Evolutionary conservation across 2,113 vertebrate genomes (phyloP), one percentile per base, ranked within the genome.

Genomic region (Bucco capensis): DNA sequence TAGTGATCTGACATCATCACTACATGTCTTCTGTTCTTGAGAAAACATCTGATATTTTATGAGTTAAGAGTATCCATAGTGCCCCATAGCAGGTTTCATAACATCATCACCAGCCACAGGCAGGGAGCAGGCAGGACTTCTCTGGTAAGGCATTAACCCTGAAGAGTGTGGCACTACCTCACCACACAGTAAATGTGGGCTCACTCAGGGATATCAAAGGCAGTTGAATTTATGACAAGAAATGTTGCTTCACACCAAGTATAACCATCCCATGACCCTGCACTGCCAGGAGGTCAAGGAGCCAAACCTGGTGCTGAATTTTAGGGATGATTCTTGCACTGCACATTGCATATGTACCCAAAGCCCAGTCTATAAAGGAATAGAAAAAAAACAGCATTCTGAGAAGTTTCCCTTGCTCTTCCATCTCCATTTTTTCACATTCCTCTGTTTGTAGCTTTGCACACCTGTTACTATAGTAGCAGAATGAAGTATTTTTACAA

Each of bases 391-490:
- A 75, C 4, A 15, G 60, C 23, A 60, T n/a, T n/a, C 9, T 14
- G 53, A 23, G 19, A 54, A 88, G 50, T 78, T 72, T 70, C 7
- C 74, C 72, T 23, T 70, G 42, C 28, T 85, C 51, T 83, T 83
- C 54, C 62, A 10, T 38, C 51, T 53, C 46, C 33, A 27, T 61
- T 37, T 67, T 73, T 70, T 65, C 47, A 7, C 73, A 74, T 44
- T 19, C 21, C 11, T 70, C 67, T 75, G 27, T 60, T 6, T 15
- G 62, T 2, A 60, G 72, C 65, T 27, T n/a, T 42, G 9, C 81
- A 51, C 60, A 85, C 50, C 51, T 92, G 75, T 90, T 88, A 56
- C 83, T 90, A 69, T 50, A 79, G 93, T 51, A 95, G 89, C 75
- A 66, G 14, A 14, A 60, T 0, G 2, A 62, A 49, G n/a, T 53